Evolutionary conservation across 2,797 vertebrate genomes (phyloP), one percentile per base, ranked within the genome.

Genomic region (Rhinogobio ventralis): DNA sequence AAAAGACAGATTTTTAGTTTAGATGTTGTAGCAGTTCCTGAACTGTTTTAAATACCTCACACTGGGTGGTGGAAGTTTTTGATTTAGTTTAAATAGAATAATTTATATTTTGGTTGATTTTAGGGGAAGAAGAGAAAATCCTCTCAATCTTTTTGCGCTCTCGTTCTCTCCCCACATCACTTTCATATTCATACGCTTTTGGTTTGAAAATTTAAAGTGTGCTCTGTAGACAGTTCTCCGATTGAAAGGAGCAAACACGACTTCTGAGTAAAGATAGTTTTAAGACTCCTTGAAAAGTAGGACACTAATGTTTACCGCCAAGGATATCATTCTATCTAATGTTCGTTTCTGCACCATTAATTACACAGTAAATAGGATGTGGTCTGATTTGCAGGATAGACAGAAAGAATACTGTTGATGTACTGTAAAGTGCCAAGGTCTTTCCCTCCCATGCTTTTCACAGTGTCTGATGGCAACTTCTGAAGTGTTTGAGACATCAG

Each of bases 131-230:
- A 78, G 23, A 68, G 73, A 36, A 83, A 83, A 75, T 84, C 72
- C 49, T 82, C 64, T 88, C 83, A 88, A 75, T 83, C 87, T 68
- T 64, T 74, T 83, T 6, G 79, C 55, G 17, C 89, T 90, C 81
- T 90, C 85, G 84, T 73, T 79, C 66, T 17, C 85, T 20, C 69
- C n/a, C 2, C 55, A 64, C 46, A 53, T 82, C 74, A 66, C 66
- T 73, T 84, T 71, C 9, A 76, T 79, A 79, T 77, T 85, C 77
- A 76, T 53, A 84, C 33, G 57, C 62, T 55, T 62, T 77, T 77
- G 73, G 72, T 80, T 79, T 74, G 51, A 72, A 79, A 57, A 15
- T 80, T 83, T 83, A 46, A 67, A 77, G 81, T 8, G 15, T 51
- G 64, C 55, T 79, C 57, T 75, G 69, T 62, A 62, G 82, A 76